These are phyloP conservation scores for Marisa cornuarietis DNA, from an alignment of 1,140 invertebrate species.

Conservation along the genomic window DNA sequence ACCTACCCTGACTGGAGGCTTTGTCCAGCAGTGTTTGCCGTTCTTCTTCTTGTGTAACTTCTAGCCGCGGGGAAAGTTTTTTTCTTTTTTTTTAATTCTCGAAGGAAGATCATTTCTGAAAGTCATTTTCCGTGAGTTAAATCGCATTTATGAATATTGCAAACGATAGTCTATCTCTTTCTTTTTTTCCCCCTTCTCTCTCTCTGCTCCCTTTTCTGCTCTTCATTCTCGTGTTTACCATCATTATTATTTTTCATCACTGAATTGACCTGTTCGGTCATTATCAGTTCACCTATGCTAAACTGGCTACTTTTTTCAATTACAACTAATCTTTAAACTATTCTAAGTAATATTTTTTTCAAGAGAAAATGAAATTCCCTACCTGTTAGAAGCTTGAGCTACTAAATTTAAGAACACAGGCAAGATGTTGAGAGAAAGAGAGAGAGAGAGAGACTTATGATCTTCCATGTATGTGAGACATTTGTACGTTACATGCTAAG, in stretches of 20 bases:
- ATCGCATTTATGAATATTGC: not conserved
- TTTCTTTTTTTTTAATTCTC: not conserved
- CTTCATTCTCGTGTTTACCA: not conserved
- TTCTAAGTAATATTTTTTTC: not conserved
- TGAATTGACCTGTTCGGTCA: no score
- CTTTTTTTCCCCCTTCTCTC: no score
- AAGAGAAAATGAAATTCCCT: not conserved
- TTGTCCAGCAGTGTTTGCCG: not conserved
- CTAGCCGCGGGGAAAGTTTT: not conserved
- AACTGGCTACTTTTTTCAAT: not conserved
- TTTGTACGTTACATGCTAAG: no score
- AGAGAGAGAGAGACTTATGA: slow-evolving; percentile 6
- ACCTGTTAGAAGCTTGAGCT: not conserved
- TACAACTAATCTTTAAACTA: not conserved
- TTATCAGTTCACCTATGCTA: not conserved
- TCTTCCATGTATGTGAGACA: no score
- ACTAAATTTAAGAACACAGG: not conserved
- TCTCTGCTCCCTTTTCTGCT: not conserved
- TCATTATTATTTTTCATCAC: no score
- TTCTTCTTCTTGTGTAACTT: not conserved
- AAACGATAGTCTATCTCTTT: not conserved
- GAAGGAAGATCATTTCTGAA: not conserved
- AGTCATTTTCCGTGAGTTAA: not conserved
- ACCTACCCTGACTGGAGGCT: not conserved
- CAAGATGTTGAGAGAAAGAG: slow-evolving; percentile 11